These are phyloP conservation scores for Anseranas semipalmata DNA, from an alignment of 2,113 vertebrate species.

Conservation along the genomic window DNA sequence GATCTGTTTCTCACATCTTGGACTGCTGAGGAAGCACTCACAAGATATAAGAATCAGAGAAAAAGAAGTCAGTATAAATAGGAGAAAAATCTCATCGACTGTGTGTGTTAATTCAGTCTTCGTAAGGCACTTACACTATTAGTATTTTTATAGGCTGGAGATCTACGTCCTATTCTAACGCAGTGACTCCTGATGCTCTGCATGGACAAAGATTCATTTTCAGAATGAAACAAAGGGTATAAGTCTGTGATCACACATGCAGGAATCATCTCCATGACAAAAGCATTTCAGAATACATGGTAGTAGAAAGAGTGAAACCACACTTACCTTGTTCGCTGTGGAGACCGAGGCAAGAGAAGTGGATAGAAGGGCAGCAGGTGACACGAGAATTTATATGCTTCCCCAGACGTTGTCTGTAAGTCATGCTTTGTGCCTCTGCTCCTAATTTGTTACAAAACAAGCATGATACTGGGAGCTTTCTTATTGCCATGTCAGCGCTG, in stretches of 20 bases:
- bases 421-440: background rate
- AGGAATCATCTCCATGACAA: background rate
- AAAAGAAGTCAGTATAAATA: background rate
- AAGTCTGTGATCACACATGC: background rate
- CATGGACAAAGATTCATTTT: background rate
- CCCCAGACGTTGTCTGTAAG: background rate
- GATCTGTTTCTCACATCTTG: background rate
- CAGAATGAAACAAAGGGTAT: background rate
- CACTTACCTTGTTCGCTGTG: background rate
- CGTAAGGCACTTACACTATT: too few relatives aligned
- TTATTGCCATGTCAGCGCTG: background rate
- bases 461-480: background rate
- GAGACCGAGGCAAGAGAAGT: background rate
- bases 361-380: rapidly evolving
- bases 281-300: background rate
- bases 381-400: conserved; percentile 3
- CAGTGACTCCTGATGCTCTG: background rate
- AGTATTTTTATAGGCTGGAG: background rate
- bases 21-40: rapidly evolving
- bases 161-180: background rate
- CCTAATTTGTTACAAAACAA: background rate
- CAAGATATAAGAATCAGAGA: rapidly evolving
- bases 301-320: background rate
- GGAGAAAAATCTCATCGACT: rapidly evolving
- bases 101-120: background rate